These are phyloP conservation scores for Mustela nigripes DNA, from an alignment of 2,113 vertebrate genomes.

Conservation along the genomic window DNA sequence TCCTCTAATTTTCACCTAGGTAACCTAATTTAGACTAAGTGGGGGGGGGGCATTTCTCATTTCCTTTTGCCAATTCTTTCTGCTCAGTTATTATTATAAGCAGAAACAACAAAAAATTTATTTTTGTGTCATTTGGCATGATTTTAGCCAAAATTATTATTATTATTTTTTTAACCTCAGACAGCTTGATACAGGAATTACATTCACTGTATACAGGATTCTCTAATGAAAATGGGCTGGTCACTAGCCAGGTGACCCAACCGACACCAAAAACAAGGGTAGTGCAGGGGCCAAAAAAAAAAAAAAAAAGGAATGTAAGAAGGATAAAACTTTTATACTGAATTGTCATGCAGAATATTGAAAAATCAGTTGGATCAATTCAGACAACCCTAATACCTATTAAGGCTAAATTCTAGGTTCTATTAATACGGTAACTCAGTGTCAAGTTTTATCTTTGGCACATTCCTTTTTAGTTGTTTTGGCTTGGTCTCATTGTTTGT, in stretches of 20 bases:
- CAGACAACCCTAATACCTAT: neutral
- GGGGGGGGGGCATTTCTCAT: neutral
- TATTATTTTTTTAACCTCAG: neutral
- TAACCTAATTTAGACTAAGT: neutral
- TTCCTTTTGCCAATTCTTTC: neutral
- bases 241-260: neutral
- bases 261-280: neutral
- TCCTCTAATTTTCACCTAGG: neutral
- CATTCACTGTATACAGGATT: slow-evolving; percentile 72
- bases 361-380: neutral
- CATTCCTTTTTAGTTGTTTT: neutral
- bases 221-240: slow-evolving; percentile 13
- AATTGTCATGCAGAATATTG: neutral
- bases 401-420: neutral
- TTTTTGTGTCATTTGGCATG: neutral
- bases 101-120: slow-evolving; percentile 13
- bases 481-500: neutral
- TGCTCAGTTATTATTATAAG: slow-evolving; percentile 40
- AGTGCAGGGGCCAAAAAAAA: neutral
- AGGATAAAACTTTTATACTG: neutral
- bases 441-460: neutral
- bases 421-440: neutral
- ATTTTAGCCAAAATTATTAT: slow-evolving; percentile 20
- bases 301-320: neutral
- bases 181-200: slow-evolving; percentile 74